Evolutionary conservation across 64 coral and sea anemone species (phyloP).

Genomic region (Orbicella faveolata): DNA sequence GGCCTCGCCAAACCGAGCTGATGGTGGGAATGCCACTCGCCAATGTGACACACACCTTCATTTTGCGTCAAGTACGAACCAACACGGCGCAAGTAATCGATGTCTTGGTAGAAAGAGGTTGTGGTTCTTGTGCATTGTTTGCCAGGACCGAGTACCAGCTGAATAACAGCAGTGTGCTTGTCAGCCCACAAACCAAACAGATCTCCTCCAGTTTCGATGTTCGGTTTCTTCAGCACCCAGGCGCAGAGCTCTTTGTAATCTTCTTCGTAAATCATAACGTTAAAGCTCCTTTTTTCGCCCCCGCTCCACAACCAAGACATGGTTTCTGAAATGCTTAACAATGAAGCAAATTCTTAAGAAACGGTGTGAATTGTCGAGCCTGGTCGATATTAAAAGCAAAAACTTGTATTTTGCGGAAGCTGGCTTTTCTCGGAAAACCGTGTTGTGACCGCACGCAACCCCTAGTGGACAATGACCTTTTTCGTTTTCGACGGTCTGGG

Average conservation of each 20-base stretch:
- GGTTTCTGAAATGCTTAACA: no score
- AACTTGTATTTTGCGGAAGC: background rate
- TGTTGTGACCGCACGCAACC: background rate
- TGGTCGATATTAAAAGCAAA: no score
- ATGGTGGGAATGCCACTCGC: slow-evolving; percentile 67
- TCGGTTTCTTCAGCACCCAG: slow-evolving; percentile 26
- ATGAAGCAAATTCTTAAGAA: no score
- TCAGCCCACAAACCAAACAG: slow-evolving; percentile 61
- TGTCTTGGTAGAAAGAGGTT: slow-evolving; percentile 50
- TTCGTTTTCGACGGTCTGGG: background rate
- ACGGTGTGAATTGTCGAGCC: no score
- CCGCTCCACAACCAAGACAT: background rate
- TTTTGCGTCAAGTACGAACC: slow-evolving; percentile 12
- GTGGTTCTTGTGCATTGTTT: slow-evolving; percentile 2
- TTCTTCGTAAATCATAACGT: slow-evolving; percentile 42
- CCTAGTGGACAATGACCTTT: background rate
- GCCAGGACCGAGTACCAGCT: slow-evolving; percentile 47
- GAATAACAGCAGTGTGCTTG: slow-evolving; percentile 47
- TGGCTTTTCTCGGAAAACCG: background rate
- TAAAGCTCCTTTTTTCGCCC: background rate
- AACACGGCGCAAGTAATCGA: slow-evolving; percentile 25
- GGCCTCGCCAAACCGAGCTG: slow-evolving; percentile 61
- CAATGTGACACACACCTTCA: slow-evolving; percentile 53
- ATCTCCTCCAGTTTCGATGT: slow-evolving; percentile 57
- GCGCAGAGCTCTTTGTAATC: slow-evolving; percentile 16